Percentiles rank a stretch among this genome's conserved stretches.
Conservation (phyloP, 2,888 invertebrate species). For the Notodromas monacha region DNA sequence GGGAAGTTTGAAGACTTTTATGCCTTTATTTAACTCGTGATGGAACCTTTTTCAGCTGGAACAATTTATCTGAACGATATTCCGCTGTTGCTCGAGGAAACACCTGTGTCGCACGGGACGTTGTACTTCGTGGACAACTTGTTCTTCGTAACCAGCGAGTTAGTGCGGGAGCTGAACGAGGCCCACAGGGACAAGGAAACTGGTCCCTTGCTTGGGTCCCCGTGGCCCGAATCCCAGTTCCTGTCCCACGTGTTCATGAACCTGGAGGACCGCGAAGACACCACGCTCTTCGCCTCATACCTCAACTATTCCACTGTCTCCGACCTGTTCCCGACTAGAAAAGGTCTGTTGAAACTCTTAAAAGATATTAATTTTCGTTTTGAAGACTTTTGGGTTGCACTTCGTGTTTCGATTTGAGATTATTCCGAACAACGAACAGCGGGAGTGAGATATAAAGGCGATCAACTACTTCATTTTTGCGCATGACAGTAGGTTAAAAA, state of each 20-base stretch:
- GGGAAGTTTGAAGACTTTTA: too few relatives aligned
- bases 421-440: too few relatives aligned
- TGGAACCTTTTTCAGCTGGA: not conserved
- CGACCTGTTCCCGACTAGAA: too few relatives aligned
- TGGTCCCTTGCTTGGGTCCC: slow-evolving; percentile 27
- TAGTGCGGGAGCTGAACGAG: slow-evolving; percentile 26
- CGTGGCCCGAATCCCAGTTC: slow-evolving; percentile 30
- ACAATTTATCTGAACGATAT: slow-evolving; percentile 25
- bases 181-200: slow-evolving; percentile 27
- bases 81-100: slow-evolving; percentile 24
- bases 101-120: slow-evolving; percentile 25
- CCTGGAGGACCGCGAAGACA: slow-evolving; percentile 12
- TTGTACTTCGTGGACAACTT: slow-evolving; percentile 28
- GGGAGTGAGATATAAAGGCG: too few relatives aligned
- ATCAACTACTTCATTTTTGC: too few relatives aligned
- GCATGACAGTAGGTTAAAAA: too few relatives aligned
- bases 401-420: too few relatives aligned
- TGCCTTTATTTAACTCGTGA: too few relatives aligned
- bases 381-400: too few relatives aligned
- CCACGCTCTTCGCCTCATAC: not conserved
- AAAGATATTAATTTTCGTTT: too few relatives aligned
- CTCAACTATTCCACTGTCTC: too few relatives aligned
- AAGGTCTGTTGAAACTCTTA: too few relatives aligned
- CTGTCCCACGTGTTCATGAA: slow-evolving; percentile 27
- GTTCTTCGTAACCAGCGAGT: slow-evolving; percentile 26